A percentile compares a stretch with the other conserved stretches of the same genome.
Evolutionary conservation across 2,888 invertebrate species (phyloP).

Genomic region (Tetragonisca angustula): DNA sequence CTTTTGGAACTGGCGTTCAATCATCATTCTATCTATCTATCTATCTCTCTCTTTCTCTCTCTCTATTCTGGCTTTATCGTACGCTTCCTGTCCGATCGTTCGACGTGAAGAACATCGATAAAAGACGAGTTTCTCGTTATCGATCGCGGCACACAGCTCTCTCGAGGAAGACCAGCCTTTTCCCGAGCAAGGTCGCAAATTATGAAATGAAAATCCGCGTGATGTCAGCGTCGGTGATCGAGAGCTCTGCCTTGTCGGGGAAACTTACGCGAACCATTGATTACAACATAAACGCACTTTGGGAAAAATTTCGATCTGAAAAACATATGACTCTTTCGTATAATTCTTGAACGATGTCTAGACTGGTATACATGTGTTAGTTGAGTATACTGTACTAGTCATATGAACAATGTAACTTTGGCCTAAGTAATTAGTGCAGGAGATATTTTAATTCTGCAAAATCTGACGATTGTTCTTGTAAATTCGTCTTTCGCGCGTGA

Average conservation of each 20-base stretch:
- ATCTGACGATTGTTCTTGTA: no score
- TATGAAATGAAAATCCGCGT: neutral
- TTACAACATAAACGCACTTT: no score
- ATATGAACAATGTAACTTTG: no score
- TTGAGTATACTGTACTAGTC: no score
- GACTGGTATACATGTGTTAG: no score
- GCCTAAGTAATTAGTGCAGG: no score
- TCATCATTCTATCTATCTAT: neutral
- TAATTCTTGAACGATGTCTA: neutral
- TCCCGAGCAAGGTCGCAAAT: neutral
- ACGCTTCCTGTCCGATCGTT: neutral
- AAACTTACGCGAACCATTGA: neutral
- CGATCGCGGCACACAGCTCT: neutral
- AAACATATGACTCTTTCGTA: neutral
- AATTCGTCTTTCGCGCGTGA: no score
- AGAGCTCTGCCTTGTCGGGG: no score
- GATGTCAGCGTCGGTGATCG: no score
- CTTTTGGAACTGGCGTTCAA: neutral
- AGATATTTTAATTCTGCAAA: no score
- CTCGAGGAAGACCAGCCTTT: no score
- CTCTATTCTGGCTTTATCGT: neutral
- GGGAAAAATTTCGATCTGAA: neutral
- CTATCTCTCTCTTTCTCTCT: neutral
- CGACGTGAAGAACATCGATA: neutral
- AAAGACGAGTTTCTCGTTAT: constrained; percentile 21